Evolutionary conservation across 2,113 vertebrate species (phyloP), one percentile per base, ranked within the genome.

Genomic region (Notarius quadriscutis): DNA sequence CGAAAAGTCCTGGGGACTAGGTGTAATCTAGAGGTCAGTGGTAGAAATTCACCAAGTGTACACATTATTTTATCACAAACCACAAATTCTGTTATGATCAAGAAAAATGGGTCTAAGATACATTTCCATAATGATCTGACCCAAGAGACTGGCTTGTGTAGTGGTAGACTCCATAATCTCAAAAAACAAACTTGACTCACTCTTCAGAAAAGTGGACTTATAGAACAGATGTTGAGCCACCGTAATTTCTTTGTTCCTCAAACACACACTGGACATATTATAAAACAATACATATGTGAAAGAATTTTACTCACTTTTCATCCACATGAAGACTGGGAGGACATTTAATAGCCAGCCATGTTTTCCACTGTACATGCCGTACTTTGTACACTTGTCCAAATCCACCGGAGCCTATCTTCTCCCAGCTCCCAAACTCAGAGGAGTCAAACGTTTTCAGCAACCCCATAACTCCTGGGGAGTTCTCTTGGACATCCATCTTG

Each of bases 361-460:
- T 99, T 95, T 99, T 98, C 98, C 98, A 99, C 94, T 97, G 96
- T 74, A 97, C 93, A 53, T 99, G 98, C 84, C 97, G 97, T 87
- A 98, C 97, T 93, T 99, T 99, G 91, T 99, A 99, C 90, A 99
- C 98, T 94, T 99, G 98, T 90, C 98, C 98, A 93, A 99, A 98
- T 71, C 98, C 98, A 10, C 98, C 98, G 0, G 98, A 99, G 88
- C 98, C 98, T 51, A 99, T 97, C 88, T 99, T 99, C 93, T 99
- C 98, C 98, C 98, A 99, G 90, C 94, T 96, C 77, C 93, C 92
- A 93, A 99, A 98, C 93, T 99, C 97, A 79, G 91, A 90, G 75
- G 96, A 95, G 74, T 97, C 97, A 92, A 99, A 99, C 53, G 96
- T 97, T 90, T 95, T 96, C 60, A 99, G 93, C 88, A 98, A 94